These are phyloP conservation scores for Urocyon cinereoargenteus DNA, from an alignment of 2,797 vertebrate species.

Conservation along the genomic window DNA sequence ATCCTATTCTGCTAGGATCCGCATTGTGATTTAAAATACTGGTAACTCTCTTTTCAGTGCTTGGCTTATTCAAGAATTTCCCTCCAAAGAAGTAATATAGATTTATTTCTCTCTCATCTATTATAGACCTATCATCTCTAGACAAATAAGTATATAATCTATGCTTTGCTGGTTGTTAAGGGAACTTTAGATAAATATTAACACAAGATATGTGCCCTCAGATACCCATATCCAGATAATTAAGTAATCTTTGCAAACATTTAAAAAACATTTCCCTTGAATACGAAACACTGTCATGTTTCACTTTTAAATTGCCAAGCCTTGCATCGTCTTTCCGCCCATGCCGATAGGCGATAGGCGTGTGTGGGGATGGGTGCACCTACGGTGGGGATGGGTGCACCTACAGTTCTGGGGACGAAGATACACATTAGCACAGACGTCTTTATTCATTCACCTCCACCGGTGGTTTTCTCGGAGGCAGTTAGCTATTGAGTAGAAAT, in stretches of 20 bases:
- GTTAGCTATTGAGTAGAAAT: neutral
- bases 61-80: conserved; percentile 57
- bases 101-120: conserved; percentile 54
- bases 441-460: neutral
- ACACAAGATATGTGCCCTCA: neutral
- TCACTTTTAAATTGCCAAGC: neutral
- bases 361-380: too few species aligned
- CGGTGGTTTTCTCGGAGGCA: neutral
- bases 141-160: conserved; percentile 1
- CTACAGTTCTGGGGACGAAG: neutral
- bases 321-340: neutral
- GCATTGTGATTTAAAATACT: conserved; percentile 44
- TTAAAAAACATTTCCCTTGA: neutral
- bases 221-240: conserved; percentile 51
- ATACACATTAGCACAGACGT: neutral
- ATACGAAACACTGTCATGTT: conserved; percentile 39
- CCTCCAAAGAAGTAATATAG: conserved; percentile 38
- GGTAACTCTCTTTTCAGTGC: neutral
- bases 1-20: neutral
- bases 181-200: conserved; percentile 56
- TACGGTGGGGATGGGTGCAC: neutral
- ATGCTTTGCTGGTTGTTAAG: conserved; percentile 45
- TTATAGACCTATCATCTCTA: conserved; percentile 40
- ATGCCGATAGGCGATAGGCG: neutral
- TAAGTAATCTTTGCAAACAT: conserved; percentile 8